A percentile compares a stretch with the other conserved stretches of the same genome.
Conservation (phyloP, 64 coral and sea anemone species). For the Acropora tenuis region DNA sequence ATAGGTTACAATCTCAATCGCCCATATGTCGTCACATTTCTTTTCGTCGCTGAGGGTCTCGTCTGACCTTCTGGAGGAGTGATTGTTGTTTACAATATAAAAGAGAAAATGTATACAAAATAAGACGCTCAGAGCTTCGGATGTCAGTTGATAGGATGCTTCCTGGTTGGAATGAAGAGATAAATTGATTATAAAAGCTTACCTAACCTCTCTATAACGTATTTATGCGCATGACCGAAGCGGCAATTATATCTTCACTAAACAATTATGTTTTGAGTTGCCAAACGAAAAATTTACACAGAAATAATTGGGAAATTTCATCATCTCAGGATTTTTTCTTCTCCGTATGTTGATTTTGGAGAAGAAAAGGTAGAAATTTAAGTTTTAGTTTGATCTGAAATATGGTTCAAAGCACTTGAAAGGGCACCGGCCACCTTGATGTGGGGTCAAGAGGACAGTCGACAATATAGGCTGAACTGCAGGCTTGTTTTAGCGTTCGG, state of each 20-base stretch:
- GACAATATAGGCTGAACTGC: not conserved
- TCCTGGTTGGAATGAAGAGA: not conserved
- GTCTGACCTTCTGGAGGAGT: not conserved
- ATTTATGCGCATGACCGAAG: not conserved
- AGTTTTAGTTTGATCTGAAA: not conserved
- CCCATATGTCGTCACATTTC: not conserved
- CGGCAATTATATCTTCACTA: not conserved
- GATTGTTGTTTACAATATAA: not conserved
- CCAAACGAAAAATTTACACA: not conserved
- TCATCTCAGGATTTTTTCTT: not conserved
- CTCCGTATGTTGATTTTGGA: not conserved
- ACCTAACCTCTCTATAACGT: slow-evolving; percentile 29
- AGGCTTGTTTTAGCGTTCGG: too few relatives aligned
- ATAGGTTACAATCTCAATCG: not conserved
- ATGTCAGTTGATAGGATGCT: not conserved
- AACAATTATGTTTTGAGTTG: not conserved
- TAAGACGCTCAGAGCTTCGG: not conserved
- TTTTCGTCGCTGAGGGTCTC: not conserved
- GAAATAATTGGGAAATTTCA: not conserved
- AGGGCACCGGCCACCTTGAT: slow-evolving; percentile 36
- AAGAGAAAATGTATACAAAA: not conserved
- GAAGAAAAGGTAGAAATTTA: not conserved
- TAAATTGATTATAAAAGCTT: slow-evolving; percentile 18
- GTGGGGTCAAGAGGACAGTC: not conserved
- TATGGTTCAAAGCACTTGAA: not conserved